These are phyloP conservation scores for Sarcophaga variegata DNA, from an alignment of 2,888 invertebrate genomes.

Conservation along the genomic window DNA sequence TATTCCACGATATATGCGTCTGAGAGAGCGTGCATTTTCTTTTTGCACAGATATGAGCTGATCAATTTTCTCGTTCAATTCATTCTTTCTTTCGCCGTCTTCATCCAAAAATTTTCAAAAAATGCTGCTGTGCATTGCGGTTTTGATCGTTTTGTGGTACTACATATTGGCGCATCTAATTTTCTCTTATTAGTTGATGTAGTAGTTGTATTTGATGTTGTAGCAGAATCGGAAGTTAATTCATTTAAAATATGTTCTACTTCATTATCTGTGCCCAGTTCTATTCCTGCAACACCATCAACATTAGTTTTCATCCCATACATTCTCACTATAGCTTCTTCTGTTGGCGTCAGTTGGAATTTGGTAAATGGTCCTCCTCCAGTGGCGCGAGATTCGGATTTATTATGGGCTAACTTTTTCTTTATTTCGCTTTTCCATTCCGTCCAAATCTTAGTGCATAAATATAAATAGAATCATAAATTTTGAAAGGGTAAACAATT, in stretches of 20 bases:
- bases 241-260: background rate
- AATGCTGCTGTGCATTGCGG: too few species aligned
- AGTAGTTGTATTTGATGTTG: constrained; percentile 1
- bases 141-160: background rate
- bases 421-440: background rate
- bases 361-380: constrained; percentile 16
- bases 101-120: background rate
- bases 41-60: constrained; percentile 4
- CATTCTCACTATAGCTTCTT: background rate
- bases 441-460: background rate
- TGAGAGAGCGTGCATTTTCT: constrained; percentile 5
- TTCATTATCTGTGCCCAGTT: background rate
- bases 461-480: too few species aligned
- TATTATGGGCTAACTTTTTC: constrained; percentile 14
- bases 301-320: background rate
- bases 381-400: constrained; percentile 18
- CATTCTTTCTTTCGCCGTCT: constrained; percentile 7
- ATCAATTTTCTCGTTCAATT: constrained; percentile 7
- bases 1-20: constrained; percentile 8
- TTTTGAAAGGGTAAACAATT: background rate
- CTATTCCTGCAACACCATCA: background rate
- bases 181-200: too few species aligned
- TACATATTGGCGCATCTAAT: background rate
- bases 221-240: background rate
- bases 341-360: constrained; percentile 5